phyloP scores from a whole-genome alignment of 1,140 invertebrate species.

The Drosophila subpulchrella region DNA sequence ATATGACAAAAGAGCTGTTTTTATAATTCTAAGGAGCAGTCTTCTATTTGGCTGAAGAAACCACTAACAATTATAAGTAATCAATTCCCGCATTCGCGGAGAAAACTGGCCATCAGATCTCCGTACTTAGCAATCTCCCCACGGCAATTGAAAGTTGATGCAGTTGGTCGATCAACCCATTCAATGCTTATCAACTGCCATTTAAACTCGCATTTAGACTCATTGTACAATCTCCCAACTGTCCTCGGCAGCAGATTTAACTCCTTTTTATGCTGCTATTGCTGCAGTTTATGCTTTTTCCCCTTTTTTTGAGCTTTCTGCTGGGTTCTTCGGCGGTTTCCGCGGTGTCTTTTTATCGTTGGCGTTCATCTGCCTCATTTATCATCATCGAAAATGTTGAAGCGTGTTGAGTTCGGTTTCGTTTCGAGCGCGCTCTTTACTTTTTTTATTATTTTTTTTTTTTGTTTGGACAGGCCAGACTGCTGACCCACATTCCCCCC shows the following conservation, averaged over 20 bases:
- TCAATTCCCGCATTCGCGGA: neutral
- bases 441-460: constrained; percentile 20
- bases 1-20: too few relatives aligned
- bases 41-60: too few relatives aligned
- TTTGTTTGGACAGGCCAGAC: constrained; percentile 61
- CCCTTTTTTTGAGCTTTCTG: constrained; percentile 17
- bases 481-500: constrained; percentile 57
- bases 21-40: too few relatives aligned
- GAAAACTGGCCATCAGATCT: neutral
- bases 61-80: too few relatives aligned
- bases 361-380: constrained; percentile 65
- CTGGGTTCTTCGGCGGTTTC: constrained; percentile 18
- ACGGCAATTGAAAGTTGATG: constrained; percentile 42
- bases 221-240: constrained; percentile 48
- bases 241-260: constrained; percentile 43
- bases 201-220: constrained; percentile 63
- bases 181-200: constrained; percentile 62
- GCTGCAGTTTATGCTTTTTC: constrained; percentile 16
- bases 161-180: constrained; percentile 42
- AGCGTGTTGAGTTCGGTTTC: constrained; percentile 65
- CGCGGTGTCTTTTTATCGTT: constrained; percentile 59
- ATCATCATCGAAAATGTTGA: constrained; percentile 66
- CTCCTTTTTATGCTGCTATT: constrained; percentile 30
- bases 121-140: constrained; percentile 2
- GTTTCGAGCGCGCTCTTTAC: constrained; percentile 53